Percentiles rank a stretch among this genome's conserved stretches.
Conservation (phyloP, 2,797 vertebrate species). For the Hafferia zeledoni region DNA sequence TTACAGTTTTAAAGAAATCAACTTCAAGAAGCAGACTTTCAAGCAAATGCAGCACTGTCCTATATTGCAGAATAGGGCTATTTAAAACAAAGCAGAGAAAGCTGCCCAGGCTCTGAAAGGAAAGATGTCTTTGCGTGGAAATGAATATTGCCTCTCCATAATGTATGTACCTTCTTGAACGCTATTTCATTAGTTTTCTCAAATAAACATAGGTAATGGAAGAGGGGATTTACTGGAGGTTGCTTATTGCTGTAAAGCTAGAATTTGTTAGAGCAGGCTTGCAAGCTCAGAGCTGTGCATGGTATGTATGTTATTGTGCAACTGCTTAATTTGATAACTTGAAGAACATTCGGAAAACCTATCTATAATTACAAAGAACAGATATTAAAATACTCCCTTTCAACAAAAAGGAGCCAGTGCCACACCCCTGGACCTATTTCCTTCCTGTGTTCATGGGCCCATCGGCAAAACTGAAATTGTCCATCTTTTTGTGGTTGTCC, state of each 20-base stretch:
- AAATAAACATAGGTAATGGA: not conserved
- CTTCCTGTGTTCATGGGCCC: not conserved
- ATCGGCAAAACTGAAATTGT: not conserved
- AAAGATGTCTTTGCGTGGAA: not conserved
- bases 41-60: not conserved
- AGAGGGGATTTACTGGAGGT: not conserved
- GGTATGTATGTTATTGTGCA: not conserved
- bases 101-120: not conserved
- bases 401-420: not conserved
- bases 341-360: not conserved
- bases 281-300: not conserved
- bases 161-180: not conserved
- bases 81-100: slow-evolving; percentile 15
- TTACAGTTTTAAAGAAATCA: slow-evolving; percentile 1
- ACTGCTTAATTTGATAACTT: slow-evolving; percentile 7
- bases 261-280: not conserved
- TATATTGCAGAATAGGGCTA: not conserved
- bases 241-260: not conserved
- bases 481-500: not conserved
- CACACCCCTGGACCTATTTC: not conserved
- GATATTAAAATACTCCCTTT: slow-evolving; percentile 23
- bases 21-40: slow-evolving; percentile 11
- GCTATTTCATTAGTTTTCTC: not conserved
- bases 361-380: slow-evolving; percentile 54
- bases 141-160: not conserved